These are phyloP conservation scores for Bufotes viridis DNA, from an alignment of 2,797 vertebrate genomes.

Conservation along the genomic window DNA sequence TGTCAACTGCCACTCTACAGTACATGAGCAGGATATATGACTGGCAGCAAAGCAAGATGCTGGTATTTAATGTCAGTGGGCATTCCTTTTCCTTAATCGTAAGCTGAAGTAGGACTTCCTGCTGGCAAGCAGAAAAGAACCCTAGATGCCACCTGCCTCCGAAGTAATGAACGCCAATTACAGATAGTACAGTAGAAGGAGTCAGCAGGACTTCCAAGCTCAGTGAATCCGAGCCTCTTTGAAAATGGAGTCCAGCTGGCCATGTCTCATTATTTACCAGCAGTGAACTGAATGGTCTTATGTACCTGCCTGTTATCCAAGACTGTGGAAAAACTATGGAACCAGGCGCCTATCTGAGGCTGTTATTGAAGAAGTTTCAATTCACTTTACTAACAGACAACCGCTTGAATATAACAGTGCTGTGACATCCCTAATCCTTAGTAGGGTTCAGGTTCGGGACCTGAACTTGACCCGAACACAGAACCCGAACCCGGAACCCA, in stretches of 20 bases:
- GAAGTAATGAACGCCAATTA: constrained; percentile 1
- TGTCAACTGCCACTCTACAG: neutral
- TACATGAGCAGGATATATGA: neutral
- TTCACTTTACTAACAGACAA: neutral
- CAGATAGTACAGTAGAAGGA: neutral
- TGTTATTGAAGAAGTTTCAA: neutral
- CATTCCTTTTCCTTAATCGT: neutral
- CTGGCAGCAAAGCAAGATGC: neutral
- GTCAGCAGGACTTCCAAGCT: neutral
- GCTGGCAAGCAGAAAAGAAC: neutral
- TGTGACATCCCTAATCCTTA: too few relatives aligned
- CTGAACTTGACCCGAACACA: too few relatives aligned
- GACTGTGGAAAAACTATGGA: neutral
- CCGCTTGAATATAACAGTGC: neutral
- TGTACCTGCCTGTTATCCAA: neutral
- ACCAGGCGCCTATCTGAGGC: neutral
- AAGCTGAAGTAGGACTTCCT: neutral
- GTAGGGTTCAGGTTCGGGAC: too few relatives aligned
- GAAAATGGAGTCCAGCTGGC: neutral
- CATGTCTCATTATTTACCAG: neutral
- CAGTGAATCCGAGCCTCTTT: neutral
- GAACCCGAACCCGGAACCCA: too few relatives aligned
- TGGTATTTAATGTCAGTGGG: neutral
- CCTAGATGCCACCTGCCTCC: neutral
- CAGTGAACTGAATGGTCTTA: neutral